These are phyloP conservation scores for Gulo gulo DNA, from an alignment of 2,113 vertebrate species.

Conservation along the genomic window DNA sequence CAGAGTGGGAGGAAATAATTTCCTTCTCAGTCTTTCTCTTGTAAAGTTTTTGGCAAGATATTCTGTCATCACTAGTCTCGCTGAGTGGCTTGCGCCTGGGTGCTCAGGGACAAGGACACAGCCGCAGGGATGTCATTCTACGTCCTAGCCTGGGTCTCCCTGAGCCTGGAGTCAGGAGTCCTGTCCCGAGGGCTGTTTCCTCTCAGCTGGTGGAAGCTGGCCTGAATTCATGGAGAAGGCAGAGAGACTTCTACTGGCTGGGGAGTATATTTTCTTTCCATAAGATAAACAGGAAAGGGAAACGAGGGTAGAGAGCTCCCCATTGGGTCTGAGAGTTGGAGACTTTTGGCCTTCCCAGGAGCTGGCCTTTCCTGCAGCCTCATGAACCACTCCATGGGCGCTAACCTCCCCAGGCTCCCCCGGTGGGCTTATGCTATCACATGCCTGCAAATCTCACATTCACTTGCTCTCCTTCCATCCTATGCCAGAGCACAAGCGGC, in stretches of 20 bases:
- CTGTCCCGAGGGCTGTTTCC: neutral
- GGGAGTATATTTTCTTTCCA: neutral
- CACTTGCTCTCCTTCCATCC: neutral
- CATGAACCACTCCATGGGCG: neutral
- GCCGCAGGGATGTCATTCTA: rapidly evolving
- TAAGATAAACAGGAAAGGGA: neutral
- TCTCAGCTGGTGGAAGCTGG: neutral
- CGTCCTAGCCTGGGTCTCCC: neutral
- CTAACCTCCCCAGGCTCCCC: neutral
- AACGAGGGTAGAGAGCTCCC: neutral
- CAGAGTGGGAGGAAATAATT: slow-evolving; percentile 43
- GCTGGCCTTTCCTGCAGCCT: neutral
- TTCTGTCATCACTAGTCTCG: neutral
- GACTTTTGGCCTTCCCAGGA: neutral
- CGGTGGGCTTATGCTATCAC: neutral
- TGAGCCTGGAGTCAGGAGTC: neutral
- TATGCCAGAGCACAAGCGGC: neutral
- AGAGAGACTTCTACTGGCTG: neutral
- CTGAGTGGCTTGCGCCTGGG: neutral
- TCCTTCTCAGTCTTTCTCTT: neutral
- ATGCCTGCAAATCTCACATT: neutral
- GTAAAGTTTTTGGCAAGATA: neutral
- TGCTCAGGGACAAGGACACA: neutral
- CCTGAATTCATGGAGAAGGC: neutral
- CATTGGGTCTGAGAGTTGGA: neutral